Evolutionary conservation across 2,113 vertebrate genomes (phyloP).

Genomic region (Coreoperca whiteheadi): DNA sequence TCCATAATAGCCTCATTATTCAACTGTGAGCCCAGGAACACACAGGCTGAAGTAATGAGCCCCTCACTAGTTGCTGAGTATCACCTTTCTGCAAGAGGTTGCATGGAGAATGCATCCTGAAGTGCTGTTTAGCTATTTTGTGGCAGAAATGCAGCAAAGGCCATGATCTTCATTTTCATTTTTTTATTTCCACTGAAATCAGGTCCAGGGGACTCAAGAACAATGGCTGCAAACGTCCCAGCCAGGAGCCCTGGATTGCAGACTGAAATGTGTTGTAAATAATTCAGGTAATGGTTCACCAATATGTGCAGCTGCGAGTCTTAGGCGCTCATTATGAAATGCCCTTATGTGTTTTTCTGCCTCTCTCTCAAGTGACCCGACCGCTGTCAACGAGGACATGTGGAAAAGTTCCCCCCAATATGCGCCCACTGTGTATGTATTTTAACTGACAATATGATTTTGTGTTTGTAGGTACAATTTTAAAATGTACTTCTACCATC

Average conservation of each 20-base stretch:
- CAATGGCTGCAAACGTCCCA: neutral
- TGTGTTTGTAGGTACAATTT: neutral
- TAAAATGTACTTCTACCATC: neutral
- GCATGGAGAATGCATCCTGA: constrained; percentile 71
- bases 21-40: constrained; percentile 73
- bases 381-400: neutral
- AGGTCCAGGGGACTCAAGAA: constrained; percentile 14
- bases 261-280: constrained; percentile 25
- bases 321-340: neutral
- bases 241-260: neutral
- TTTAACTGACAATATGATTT: neutral
- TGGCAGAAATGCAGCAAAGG: constrained; percentile 44
- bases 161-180: constrained; percentile 30
- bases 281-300: constrained; percentile 48
- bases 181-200: constrained; percentile 18
- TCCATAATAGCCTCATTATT: constrained; percentile 86
- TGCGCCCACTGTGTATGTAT: too few relatives aligned
- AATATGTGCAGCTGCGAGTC: neutral
- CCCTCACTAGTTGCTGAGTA: constrained; percentile 78
- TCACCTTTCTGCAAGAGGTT: constrained; percentile 71
- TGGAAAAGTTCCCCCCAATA: neutral
- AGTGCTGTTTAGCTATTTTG: constrained; percentile 57
- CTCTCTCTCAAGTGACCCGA: constrained; percentile 2
- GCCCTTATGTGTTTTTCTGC: neutral
- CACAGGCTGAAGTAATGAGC: constrained; percentile 80